Evolutionary conservation across 2,888 invertebrate species (phyloP), one percentile per base, ranked within the genome.

Genomic region (Coronaproctus castanopsis): DNA sequence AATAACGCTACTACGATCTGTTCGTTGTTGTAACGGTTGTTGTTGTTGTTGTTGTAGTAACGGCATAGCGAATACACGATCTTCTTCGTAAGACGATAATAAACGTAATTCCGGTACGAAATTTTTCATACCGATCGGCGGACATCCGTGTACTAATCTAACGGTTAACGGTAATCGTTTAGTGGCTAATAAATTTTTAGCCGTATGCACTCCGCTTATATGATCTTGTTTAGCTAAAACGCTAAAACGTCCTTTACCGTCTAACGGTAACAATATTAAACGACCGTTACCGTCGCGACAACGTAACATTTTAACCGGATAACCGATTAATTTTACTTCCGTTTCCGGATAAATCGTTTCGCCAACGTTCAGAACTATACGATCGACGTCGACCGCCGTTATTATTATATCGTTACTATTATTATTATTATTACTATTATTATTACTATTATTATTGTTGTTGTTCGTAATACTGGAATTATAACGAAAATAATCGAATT

Each of bases 131-230:
- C 87, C 87, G 70, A 87, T 77, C 1, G 92, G 92, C 50, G 87
- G 83, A 57, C 86, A 85, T 24, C 93, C 93, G 69, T 91, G 88
- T 2, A 93, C 91, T 68, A 93, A 77, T 68, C 92, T 80, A 19
- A 95, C 92, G 64, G 91, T 91, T 65, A 95, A 78, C 24, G 95
- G 95, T 74, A 95, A 78, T 65, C 93, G 79, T 73, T 93, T 95
- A n/a, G n/a, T n/a, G 65, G 85, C 82, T 59, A 93, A 74, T 65
- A 95, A 76, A 68, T 89, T 91, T 69, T 85, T 82, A 19, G 91
- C 88, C 64, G 87, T 87, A 72, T 95, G 93, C 20, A 93, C 93
- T 21, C 93, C 93, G 70, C 90, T 88, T 64, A 95, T 91, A 74
- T 90, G 91, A 68, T 90, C 90, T 72, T 90, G 88, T 68, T 88